These are phyloP conservation scores for Pollenia labialis DNA, from an alignment of 2,888 invertebrate genomes.

Conservation along the genomic window DNA sequence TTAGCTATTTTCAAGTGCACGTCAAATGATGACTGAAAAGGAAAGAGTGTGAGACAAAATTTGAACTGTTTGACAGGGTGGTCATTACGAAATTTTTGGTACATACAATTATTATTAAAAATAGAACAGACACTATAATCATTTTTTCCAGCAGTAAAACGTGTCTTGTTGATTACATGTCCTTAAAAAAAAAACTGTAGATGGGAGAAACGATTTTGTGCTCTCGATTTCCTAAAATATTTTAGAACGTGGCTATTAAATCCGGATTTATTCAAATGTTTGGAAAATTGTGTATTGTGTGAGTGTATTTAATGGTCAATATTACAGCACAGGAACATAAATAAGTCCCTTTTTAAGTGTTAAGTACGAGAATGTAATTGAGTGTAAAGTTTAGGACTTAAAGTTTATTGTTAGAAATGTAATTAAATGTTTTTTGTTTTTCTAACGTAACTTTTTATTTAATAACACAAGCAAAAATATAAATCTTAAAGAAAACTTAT, in stretches of 20 bases:
- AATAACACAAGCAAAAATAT: conserved; percentile 2
- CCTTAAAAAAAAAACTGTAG: conserved; percentile 27
- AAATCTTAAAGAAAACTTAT: conserved; percentile 48
- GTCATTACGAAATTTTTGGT: conserved; percentile 65
- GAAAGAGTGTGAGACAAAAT: conserved; percentile 37
- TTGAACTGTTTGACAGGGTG: conserved; percentile 44
- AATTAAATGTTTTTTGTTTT: conserved; percentile 67
- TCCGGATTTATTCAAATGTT: conserved; percentile 71
- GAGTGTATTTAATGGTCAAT: conserved; percentile 43
- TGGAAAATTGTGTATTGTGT: conserved; percentile 64
- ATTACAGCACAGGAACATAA: neutral
- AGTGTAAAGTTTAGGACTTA: conserved; percentile 67
- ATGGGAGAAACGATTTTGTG: conserved; percentile 59
- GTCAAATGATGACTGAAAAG: neutral
- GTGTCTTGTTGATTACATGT: conserved; percentile 45
- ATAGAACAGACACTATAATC: conserved; percentile 71
- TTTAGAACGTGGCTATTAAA: conserved; percentile 65
- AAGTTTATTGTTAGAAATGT: conserved; percentile 64
- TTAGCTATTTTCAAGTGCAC: conserved; percentile 65
- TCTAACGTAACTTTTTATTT: conserved; percentile 17
- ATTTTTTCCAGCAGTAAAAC: conserved; percentile 40
- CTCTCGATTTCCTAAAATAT: conserved; percentile 36
- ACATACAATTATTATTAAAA: conserved; percentile 63
- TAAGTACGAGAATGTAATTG: conserved; percentile 67
- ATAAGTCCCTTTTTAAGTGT: conserved; percentile 47